Conservation (phyloP, 2,113 vertebrate species). For the Orientallactaga bullata region DNA sequence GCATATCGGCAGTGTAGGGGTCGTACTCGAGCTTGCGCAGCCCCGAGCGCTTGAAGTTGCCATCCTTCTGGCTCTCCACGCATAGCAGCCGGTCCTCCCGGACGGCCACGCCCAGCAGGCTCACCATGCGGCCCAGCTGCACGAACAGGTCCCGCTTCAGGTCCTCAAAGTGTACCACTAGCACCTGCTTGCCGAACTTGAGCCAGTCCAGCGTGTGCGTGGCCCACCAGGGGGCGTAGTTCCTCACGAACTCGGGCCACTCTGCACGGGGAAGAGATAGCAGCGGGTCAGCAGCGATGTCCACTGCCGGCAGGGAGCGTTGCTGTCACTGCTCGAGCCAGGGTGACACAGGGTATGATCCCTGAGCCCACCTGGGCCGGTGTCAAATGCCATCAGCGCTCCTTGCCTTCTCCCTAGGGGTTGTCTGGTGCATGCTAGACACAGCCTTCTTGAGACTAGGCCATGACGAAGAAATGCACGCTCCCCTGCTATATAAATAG, state of each 20-base stretch:
- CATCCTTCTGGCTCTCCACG: constrained; percentile 97
- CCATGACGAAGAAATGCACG: not conserved
- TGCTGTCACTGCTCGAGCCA: no score
- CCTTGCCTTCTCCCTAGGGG: not conserved
- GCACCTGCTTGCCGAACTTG: constrained; percentile 92
- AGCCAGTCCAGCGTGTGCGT: constrained; percentile 98
- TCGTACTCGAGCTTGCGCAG: constrained; percentile 96
- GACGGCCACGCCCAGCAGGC: constrained; percentile 90
- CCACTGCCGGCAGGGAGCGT: no score
- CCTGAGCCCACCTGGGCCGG: not conserved
- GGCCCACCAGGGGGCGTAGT: constrained; percentile 98
- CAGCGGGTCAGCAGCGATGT: not conserved
- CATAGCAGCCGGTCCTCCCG: constrained; percentile 96
- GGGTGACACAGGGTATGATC: no score
- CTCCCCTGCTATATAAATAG: not conserved
- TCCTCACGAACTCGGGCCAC: constrained; percentile 98
- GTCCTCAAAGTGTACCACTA: constrained; percentile 97
- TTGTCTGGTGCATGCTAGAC: not conserved
- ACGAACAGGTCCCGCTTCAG: constrained; percentile 94
- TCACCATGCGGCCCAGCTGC: constrained; percentile 94
- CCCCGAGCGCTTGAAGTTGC: constrained; percentile 97
- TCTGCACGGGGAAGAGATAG: constrained; percentile 86
- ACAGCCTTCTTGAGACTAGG: not conserved
- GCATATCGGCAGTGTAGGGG: constrained; percentile 95
- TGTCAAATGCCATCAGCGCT: not conserved